A percentile compares a stretch with the other conserved stretches of the same genome.
Evolutionary conservation across 2,888 invertebrate genomes (phyloP).

Genomic region (Drosophila yooni): DNA sequence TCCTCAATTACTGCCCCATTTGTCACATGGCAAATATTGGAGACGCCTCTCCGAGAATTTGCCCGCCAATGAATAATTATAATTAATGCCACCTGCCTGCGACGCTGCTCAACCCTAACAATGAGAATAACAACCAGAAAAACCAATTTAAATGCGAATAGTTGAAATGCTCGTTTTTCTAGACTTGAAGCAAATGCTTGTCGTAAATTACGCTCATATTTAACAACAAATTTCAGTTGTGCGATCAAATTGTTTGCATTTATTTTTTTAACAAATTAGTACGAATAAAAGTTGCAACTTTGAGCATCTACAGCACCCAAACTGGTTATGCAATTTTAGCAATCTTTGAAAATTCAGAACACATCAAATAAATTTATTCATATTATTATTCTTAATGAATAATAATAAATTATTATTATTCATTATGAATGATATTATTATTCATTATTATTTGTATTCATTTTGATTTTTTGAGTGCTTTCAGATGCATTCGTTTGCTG

Average conservation of each 20-base stretch:
- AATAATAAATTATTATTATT: too few species aligned
- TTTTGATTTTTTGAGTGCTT: not conserved
- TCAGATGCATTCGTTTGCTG: not conserved
- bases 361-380: too few species aligned
- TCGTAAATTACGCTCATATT: not conserved
- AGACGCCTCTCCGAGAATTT: conserved; percentile 6
- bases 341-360: not conserved
- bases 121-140: conserved; percentile 1
- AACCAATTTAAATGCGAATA: not conserved
- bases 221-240: not conserved
- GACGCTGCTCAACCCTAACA: not conserved
- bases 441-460: not conserved
- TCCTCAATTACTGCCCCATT: conserved; percentile 23
- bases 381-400: too few species aligned
- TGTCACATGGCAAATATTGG: conserved; percentile 27
- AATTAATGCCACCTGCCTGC: conserved; percentile 7
- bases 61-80: conserved; percentile 30
- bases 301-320: not conserved
- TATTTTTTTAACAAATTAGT: not conserved
- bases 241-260: not conserved
- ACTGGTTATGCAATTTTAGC: not conserved
- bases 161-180: not conserved
- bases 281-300: not conserved
- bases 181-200: not conserved
- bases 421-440: too few species aligned